Percentiles rank a stretch among this genome's conserved stretches.
Conservation (phyloP, 2,888 invertebrate species). For the Sympetrum striolatum region DNA sequence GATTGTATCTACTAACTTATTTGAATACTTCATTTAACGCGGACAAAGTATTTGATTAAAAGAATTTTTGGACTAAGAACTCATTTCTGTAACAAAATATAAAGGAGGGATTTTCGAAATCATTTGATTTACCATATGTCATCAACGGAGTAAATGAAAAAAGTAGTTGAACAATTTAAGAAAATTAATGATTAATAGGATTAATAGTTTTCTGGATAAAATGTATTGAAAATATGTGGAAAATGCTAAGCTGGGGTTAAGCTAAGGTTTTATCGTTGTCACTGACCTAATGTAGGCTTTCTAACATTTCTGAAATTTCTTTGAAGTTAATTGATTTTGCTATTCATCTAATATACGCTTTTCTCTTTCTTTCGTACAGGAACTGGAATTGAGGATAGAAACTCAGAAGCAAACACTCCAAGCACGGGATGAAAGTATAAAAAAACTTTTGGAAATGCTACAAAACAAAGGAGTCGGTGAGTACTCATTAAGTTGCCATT, state of each 20-base stretch:
- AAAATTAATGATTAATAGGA: too few relatives aligned
- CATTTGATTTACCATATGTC: too few relatives aligned
- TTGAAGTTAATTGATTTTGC: not conserved
- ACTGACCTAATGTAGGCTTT: not conserved
- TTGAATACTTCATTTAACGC: too few relatives aligned
- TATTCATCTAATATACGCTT: not conserved
- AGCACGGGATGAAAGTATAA: conserved; percentile 97
- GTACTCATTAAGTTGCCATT: conserved; percentile 55
- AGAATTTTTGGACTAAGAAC: too few relatives aligned
- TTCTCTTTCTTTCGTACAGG: conserved; percentile 65
- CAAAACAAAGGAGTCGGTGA: conserved; percentile 96
- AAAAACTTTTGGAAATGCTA: conserved; percentile 97
- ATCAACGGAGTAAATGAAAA: too few relatives aligned
- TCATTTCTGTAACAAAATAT: too few relatives aligned
- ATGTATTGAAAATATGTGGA: too few relatives aligned
- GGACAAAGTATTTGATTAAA: too few relatives aligned
- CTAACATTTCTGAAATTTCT: not conserved
- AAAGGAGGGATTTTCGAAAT: too few relatives aligned
- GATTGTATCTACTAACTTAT: too few relatives aligned
- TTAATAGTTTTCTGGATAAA: too few relatives aligned
- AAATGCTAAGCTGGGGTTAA: not conserved
- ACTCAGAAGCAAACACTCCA: conserved; percentile 97
- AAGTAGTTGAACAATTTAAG: too few relatives aligned
- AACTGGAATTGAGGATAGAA: conserved; percentile 94
- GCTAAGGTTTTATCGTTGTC: not conserved